Evolutionary conservation across 1,140 invertebrate species (phyloP).

Genomic region (Lamellibrachia luymesi): DNA sequence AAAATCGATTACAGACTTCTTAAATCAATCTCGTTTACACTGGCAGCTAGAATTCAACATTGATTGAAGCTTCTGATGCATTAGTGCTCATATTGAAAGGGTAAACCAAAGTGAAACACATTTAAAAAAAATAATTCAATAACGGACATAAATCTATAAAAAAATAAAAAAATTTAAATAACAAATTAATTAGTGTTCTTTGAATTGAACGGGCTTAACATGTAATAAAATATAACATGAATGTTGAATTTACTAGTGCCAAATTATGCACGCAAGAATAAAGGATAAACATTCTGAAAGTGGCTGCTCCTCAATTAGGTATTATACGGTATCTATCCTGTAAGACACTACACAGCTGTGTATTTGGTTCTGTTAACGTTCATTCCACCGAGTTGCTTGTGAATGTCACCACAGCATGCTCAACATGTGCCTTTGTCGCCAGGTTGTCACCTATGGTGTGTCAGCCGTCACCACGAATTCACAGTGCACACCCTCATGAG

Average conservation of each 20-base stretch:
- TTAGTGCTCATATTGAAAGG: neutral
- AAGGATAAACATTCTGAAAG: neutral
- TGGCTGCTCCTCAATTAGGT: neutral
- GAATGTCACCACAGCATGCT: neutral
- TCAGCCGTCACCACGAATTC: neutral
- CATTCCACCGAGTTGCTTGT: neutral
- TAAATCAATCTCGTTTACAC: too few relatives aligned
- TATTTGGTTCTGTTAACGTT: neutral
- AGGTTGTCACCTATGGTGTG: conserved; percentile 3
- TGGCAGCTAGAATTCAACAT: neutral
- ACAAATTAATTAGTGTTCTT: neutral
- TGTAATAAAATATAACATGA: neutral
- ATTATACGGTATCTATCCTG: neutral
- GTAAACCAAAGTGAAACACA: neutral
- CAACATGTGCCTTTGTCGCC: neutral
- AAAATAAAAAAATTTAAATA: neutral
- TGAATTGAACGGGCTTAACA: neutral
- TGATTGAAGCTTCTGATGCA: neutral
- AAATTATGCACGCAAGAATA: neutral
- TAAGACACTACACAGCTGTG: neutral
- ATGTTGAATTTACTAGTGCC: neutral
- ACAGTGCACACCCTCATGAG: neutral
- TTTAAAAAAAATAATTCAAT: neutral
- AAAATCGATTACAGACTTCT: too few relatives aligned
- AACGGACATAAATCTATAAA: neutral